Evolutionary conservation across 2,113 vertebrate species (phyloP), one percentile per base, ranked within the genome.

Genomic region (Eudyptes chrysolophus): DNA sequence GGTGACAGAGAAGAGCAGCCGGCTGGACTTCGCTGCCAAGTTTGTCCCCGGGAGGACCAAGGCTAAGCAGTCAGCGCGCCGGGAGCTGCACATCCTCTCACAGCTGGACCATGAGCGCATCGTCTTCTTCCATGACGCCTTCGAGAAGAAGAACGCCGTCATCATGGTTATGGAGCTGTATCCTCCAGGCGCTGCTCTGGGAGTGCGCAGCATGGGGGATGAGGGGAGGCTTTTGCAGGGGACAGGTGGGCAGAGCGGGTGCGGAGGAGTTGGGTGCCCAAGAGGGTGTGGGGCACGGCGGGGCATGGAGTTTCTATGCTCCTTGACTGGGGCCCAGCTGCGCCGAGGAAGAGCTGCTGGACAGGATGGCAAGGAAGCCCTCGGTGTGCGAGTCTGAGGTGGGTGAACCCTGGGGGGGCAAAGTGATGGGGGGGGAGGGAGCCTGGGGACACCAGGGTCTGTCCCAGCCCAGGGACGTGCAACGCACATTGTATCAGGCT

Each of bases 151-250:
- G 97, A 99, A 99, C 0, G 98, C 99, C 0, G 97, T 99, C 74
- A 98, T 99, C 90, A 98, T 99, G 64, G 97, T 99, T 98, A 99
- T 99, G 14, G 99, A 99, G 97, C 96, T 99, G 99, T 99, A 99
- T 99, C 99, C 98, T 98, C 97, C 40, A 7, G 55, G 64, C 7
- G 2, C 27, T 44, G 40, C 60, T 62, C 42, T 0, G 3, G 24
- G 68, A 68, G 7, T 4, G 2, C 1, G 7, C 2, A 19, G 48
- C 4, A 10, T 2, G 3, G 36, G 29, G 32, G 16, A 44, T 13
- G 49, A 61, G 34, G 20, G 69, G 29, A 58, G 26, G 51, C 10
- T 86, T 38, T 68, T 78, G 7, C 1, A 2, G 8, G 16, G 24
- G 24, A 54, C 2, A 1, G 11, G 40, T 44, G 26, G 66, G 70